Conservation (phyloP, 2,888 invertebrate species). For the Oeneis ivallda region DNA sequence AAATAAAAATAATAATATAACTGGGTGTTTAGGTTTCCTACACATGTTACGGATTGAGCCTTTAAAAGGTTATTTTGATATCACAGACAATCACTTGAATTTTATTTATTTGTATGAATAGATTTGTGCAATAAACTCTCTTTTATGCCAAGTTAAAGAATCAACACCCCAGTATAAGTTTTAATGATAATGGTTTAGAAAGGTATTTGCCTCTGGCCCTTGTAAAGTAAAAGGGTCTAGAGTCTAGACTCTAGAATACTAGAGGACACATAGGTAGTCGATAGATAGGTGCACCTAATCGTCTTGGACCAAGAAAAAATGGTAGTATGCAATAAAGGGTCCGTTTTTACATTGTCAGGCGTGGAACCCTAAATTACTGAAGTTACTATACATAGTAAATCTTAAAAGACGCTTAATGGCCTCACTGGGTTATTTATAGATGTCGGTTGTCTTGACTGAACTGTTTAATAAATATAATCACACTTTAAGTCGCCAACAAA, state of each 20-base stretch:
- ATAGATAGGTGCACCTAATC: neutral
- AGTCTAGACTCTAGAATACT: neutral
- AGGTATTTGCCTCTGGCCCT: too few species aligned
- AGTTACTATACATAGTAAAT: conserved; percentile 74
- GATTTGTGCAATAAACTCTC: too few species aligned
- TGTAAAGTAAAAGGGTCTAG: neutral
- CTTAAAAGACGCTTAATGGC: conserved; percentile 76
- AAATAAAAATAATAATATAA: neutral
- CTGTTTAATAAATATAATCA: conserved; percentile 81
- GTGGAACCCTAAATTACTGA: conserved; percentile 52
- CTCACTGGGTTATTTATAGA: conserved; percentile 75
- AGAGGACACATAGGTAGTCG: neutral
- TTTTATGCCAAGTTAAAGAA: too few species aligned
- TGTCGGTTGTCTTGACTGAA: conserved; percentile 71
- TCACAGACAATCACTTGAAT: too few species aligned
- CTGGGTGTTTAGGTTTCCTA: too few species aligned
- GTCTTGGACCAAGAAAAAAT: neutral
- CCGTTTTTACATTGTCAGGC: neutral
- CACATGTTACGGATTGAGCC: too few species aligned
- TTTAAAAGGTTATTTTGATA: too few species aligned
- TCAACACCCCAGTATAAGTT: too few species aligned
- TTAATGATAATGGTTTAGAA: too few species aligned
- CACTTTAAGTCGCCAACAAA: conserved; percentile 78
- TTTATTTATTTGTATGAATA: too few species aligned
- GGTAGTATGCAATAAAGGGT: neutral